Percentiles rank a stretch among this genome's conserved stretches.
Evolutionary conservation across 2,113 vertebrate genomes (phyloP).

Genomic region (Pycnonotus jocosus): DNA sequence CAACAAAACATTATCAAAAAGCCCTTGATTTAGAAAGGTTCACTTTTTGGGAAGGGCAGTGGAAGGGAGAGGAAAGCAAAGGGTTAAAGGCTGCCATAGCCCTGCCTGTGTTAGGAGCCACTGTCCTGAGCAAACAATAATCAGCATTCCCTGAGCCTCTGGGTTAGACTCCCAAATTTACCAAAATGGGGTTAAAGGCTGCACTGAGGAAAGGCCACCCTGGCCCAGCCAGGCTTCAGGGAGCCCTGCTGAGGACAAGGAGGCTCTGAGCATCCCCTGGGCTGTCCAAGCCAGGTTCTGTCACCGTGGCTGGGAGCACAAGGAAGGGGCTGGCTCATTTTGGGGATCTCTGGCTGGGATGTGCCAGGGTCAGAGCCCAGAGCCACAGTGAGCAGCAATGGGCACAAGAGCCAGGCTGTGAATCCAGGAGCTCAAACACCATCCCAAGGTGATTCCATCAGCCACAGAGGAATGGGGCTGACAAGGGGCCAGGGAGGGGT

Average conservation of each 20-base stretch:
- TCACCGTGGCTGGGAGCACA: fast-evolving
- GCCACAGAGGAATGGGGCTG: not conserved
- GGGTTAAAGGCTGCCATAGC: not conserved
- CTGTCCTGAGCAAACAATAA: not conserved
- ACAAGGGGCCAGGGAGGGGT: not conserved
- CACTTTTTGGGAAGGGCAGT: not conserved
- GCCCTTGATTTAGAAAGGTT: not conserved
- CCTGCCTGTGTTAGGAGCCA: not conserved
- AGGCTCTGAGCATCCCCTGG: not conserved
- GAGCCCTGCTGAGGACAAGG: not conserved
- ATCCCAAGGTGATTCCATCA: not conserved
- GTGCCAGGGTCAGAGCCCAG: not conserved
- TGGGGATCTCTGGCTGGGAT: not conserved
- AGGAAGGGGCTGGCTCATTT: not conserved
- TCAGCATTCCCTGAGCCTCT: not conserved
- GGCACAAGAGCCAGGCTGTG: not conserved
- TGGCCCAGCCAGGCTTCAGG: not conserved
- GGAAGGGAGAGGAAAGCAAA: not conserved
- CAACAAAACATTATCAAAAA: not conserved
- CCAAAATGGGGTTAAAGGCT: not conserved
- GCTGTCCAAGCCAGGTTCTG: fast-evolving
- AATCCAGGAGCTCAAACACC: not conserved
- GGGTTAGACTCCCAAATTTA: not conserved
- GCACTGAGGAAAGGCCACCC: not conserved
- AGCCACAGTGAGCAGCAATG: not conserved